These are phyloP conservation scores for Drosophila obscura DNA, from an alignment of 1,140 invertebrate species.

Conservation along the genomic window DNA sequence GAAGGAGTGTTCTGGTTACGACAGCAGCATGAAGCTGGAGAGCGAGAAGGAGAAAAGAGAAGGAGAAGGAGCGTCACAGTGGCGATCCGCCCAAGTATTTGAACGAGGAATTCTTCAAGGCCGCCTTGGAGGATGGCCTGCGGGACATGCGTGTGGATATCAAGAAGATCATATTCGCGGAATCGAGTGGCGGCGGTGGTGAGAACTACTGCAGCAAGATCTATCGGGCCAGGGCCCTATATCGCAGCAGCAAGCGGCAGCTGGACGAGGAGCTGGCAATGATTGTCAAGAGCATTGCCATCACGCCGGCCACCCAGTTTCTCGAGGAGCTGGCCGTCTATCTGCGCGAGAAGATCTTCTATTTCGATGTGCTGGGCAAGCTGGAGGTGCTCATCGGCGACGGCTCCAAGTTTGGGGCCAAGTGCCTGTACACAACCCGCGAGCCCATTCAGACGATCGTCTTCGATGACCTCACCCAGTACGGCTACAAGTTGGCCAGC, in stretches of 20 bases:
- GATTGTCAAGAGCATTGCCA: constrained; percentile 78
- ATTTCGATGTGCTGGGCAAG: constrained; percentile 77
- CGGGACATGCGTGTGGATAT: constrained; percentile 74
- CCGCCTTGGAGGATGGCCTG: constrained; percentile 72
- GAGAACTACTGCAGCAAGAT: constrained; percentile 83
- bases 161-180: constrained; percentile 74
- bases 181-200: constrained; percentile 69
- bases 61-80: constrained; percentile 14
- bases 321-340: constrained; percentile 77
- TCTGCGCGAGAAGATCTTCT: constrained; percentile 78
- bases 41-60: constrained; percentile 39
- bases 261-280: constrained; percentile 73
- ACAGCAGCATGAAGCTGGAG: constrained; percentile 60
- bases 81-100: constrained; percentile 66
- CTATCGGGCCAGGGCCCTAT: constrained; percentile 67
- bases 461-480: constrained; percentile 81
- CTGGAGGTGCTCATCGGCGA: constrained; percentile 75
- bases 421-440: constrained; percentile 73
- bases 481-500: constrained; percentile 77
- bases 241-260: constrained; percentile 71
- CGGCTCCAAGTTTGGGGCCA: constrained; percentile 72
- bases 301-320: constrained; percentile 80
- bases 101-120: constrained; percentile 77
- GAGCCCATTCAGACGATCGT: constrained; percentile 80
- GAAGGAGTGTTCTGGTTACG: too few species aligned